These are phyloP conservation scores for Meriones unguiculatus DNA, from an alignment of 2,113 vertebrate species.

Conservation along the genomic window DNA sequence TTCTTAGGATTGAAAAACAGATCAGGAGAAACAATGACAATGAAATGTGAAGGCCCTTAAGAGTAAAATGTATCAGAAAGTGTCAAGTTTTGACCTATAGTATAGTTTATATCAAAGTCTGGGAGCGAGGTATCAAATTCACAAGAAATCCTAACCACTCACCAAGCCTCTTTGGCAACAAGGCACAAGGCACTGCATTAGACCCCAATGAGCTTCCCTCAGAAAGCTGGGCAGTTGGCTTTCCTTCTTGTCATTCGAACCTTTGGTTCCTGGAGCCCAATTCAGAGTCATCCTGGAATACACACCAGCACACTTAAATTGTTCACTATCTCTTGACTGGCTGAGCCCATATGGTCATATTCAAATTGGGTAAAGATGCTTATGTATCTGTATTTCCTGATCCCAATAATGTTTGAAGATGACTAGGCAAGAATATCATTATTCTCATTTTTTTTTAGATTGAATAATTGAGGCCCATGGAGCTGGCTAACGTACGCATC, in stretches of 20 bases:
- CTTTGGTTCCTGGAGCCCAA: not conserved
- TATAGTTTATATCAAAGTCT: not conserved
- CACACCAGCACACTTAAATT: not conserved
- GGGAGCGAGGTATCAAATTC: not conserved
- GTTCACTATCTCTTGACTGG: not conserved
- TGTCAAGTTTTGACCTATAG: not conserved
- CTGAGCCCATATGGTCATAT: not conserved
- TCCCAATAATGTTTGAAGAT: not conserved
- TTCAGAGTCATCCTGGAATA: not conserved
- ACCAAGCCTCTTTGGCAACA: not conserved
- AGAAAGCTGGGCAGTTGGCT: not conserved
- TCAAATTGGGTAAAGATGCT: not conserved
- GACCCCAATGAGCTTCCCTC: not conserved
- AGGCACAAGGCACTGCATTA: not conserved
- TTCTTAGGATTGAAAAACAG: slow-evolving; percentile 20
- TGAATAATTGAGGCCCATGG: slow-evolving; percentile 19
- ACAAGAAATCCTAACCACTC: not conserved
- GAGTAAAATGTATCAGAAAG: not conserved
- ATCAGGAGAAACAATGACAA: not conserved
- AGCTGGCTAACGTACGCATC: not conserved
- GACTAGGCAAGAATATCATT: not conserved
- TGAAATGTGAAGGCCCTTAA: not conserved
- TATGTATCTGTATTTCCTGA: slow-evolving; percentile 46
- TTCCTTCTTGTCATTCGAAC: not conserved
- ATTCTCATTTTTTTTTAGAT: not conserved